phyloP scores from a whole-genome alignment of 2,113 vertebrate genomes.

The Merops nubicus region DNA sequence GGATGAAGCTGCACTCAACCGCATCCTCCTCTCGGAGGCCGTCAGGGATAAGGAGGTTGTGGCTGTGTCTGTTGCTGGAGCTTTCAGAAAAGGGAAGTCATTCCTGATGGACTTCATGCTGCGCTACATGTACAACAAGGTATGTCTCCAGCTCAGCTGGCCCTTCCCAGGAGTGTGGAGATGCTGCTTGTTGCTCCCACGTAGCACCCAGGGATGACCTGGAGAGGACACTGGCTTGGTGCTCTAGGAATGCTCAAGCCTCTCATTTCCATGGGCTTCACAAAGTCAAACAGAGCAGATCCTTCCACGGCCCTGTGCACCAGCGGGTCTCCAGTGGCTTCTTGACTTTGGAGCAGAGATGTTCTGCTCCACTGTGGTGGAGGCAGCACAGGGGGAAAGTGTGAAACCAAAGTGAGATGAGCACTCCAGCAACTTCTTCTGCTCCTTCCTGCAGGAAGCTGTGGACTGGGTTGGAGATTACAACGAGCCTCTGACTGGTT shows the following conservation, averaged over 20 bases:
- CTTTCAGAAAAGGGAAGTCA: slow-evolving; percentile 97
- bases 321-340: neutral
- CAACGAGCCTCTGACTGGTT: slow-evolving; percentile 93
- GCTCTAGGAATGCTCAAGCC: neutral
- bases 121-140: slow-evolving; percentile 97
- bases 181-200: neutral
- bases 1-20: slow-evolving; percentile 90
- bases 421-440: neutral
- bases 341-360: neutral
- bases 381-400: neutral
- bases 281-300: neutral
- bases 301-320: neutral
- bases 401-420: neutral
- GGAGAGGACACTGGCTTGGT: neutral
- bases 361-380: neutral
- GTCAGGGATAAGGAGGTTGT: slow-evolving; percentile 94
- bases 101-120: slow-evolving; percentile 99
- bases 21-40: slow-evolving; percentile 91
- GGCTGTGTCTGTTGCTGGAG: slow-evolving; percentile 94
- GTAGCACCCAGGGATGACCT: neutral
- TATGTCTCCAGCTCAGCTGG: slow-evolving; percentile 30
- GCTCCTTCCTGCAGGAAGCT: slow-evolving; percentile 75
- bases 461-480: slow-evolving; percentile 90
- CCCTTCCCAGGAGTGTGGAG: neutral
- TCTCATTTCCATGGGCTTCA: neutral